Percentiles rank a stretch among this genome's conserved stretches.
phyloP scores from a whole-genome alignment of 1,140 invertebrate species.

The Apis florea region DNA sequence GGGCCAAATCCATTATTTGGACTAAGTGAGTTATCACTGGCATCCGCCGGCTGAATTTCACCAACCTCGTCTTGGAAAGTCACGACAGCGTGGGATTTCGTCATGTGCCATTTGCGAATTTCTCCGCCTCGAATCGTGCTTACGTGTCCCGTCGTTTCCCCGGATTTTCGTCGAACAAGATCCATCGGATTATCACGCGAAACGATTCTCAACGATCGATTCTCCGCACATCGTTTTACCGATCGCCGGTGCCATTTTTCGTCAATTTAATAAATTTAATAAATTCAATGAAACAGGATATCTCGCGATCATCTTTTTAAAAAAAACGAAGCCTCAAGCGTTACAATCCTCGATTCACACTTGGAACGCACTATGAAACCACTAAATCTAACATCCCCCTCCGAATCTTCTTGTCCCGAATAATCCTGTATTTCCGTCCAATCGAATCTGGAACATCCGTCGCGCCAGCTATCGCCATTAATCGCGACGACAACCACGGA shows the following conservation, averaged over 20 bases:
- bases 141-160: background rate
- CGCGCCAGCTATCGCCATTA: conserved; percentile 1
- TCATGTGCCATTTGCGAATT: conserved; percentile 2
- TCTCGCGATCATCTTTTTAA: too few species aligned
- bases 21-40: conserved; percentile 55
- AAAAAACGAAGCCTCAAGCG: too few species aligned
- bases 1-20: conserved; percentile 58
- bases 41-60: conserved; percentile 22
- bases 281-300: too few species aligned
- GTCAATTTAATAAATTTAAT: too few species aligned
- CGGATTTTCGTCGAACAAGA: background rate
- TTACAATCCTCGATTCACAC: too few species aligned
- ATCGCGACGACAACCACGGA: conserved; percentile 12
- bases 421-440: conserved; percentile 9
- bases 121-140: background rate
- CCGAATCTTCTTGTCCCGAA: conserved; percentile 6
- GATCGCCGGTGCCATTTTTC: too few species aligned
- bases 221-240: too few species aligned
- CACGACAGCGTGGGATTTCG: background rate
- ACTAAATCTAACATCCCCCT: background rate
- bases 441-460: background rate
- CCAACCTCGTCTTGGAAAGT: background rate
- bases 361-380: background rate
- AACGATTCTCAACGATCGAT: too few species aligned
- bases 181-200: background rate